Evolutionary conservation across 92 coral and sea anemone species (phyloP).

Genomic region (Palythoa caribaeorum): DNA sequence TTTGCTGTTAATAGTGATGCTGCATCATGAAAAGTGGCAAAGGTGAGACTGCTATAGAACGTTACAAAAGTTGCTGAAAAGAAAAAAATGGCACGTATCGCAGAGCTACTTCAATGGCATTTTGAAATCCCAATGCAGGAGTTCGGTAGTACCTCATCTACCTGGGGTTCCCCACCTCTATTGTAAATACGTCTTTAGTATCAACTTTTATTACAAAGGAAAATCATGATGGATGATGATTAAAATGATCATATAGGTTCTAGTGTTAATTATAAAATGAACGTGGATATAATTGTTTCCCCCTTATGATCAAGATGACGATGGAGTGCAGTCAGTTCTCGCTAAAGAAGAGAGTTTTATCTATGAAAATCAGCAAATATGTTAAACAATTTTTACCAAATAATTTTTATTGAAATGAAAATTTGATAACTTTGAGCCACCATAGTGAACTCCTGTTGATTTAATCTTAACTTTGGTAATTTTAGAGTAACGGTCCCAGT

Average conservation of each 20-base stretch:
- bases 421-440: no score
- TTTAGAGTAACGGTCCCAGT: no score
- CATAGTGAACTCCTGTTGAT: no score
- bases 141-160: background rate
- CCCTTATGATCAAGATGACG: background rate
- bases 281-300: background rate
- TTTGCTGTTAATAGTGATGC: no score
- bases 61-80: no score
- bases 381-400: background rate
- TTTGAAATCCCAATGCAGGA: background rate
- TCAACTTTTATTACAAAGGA: background rate
- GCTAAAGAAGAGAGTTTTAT: background rate
- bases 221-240: background rate
- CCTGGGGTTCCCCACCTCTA: background rate
- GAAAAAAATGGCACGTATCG: no score
- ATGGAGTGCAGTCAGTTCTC: constrained; percentile 1
- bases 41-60: no score
- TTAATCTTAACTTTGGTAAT: no score
- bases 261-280: background rate
- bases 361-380: background rate
- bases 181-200: background rate
- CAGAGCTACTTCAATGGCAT: no score
- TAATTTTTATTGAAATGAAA: no score
- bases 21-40: no score
- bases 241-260: background rate